A percentile compares a stretch with the other conserved stretches of the same genome.
phyloP scores from a whole-genome alignment of 37 sponge, comb jelly and placozoan species.

The Eunapius fragilis region DNA sequence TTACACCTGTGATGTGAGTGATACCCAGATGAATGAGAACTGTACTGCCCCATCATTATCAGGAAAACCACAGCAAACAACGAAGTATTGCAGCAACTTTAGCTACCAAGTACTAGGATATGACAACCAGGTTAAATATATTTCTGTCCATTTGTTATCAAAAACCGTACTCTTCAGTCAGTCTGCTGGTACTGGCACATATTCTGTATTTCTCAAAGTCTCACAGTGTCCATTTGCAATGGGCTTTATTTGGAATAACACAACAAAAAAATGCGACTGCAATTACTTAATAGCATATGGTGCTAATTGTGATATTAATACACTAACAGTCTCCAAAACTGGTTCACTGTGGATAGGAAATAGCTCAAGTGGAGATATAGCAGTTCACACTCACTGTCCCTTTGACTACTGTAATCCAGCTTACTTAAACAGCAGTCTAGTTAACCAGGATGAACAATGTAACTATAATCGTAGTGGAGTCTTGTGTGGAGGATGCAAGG shows the following conservation, averaged over 20 bases:
- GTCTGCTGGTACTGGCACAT: not conserved
- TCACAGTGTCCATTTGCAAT: not conserved
- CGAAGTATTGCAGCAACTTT: not conserved
- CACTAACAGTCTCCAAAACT: not conserved
- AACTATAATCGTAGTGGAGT: not conserved
- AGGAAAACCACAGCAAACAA: not conserved
- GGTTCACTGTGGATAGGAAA: not conserved
- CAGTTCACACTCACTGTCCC: not conserved
- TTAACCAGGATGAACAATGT: conserved; percentile 9
- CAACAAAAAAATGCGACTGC: not conserved
- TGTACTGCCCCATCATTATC: not conserved
- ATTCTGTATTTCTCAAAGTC: not conserved
- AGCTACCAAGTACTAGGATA: not conserved
- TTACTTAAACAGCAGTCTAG: not conserved
- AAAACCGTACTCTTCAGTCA: not conserved
- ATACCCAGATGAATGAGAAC: not conserved
- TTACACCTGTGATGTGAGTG: not conserved
- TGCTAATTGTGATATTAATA: not conserved
- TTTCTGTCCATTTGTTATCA: not conserved
- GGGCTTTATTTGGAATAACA: not conserved
- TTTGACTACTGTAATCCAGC: conserved; percentile 1
- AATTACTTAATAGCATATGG: not conserved
- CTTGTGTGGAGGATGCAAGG: conserved; percentile 3
- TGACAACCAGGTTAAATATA: not conserved
- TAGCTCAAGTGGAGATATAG: not conserved